phyloP scores from a whole-genome alignment of 2,113 vertebrate genomes.

The Paratilapia polleni region DNA sequence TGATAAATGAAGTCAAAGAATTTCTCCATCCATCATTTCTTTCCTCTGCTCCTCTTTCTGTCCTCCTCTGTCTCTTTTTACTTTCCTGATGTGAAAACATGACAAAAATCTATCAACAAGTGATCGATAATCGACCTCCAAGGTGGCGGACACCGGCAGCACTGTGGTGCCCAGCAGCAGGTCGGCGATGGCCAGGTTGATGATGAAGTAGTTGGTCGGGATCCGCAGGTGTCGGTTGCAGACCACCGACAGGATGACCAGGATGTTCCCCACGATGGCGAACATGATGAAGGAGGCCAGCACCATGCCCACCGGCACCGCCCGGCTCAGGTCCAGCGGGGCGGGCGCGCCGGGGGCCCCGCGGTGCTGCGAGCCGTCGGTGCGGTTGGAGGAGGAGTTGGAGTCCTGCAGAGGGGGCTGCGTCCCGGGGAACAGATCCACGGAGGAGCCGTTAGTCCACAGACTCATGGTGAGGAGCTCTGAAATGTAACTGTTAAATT shows the following conservation, averaged over 20 bases:
- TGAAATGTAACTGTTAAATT: too few species aligned
- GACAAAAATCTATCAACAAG: neutral
- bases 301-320: conserved; percentile 68
- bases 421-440: neutral
- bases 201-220: conserved; percentile 74
- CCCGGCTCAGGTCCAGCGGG: conserved; percentile 60
- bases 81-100: neutral
- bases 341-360: neutral
- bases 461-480: conserved; percentile 42
- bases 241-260: conserved; percentile 73
- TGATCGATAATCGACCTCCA: conserved; percentile 56
- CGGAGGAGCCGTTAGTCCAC: conserved; percentile 54
- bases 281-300: conserved; percentile 72
- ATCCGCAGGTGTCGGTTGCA: conserved; percentile 71
- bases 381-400: conserved; percentile 42
- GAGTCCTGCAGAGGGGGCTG: neutral
- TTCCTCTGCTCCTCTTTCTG: neutral
- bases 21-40: neutral
- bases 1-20: neutral
- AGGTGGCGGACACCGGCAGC: conserved; percentile 72
- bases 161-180: conserved; percentile 71
- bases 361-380: neutral
- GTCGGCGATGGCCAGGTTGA: conserved; percentile 72
- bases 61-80: neutral
- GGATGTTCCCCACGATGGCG: conserved; percentile 72